Conservation (phyloP, 53 echinoderm and acorn worm genomes). For the Actinopyga echinites region DNA sequence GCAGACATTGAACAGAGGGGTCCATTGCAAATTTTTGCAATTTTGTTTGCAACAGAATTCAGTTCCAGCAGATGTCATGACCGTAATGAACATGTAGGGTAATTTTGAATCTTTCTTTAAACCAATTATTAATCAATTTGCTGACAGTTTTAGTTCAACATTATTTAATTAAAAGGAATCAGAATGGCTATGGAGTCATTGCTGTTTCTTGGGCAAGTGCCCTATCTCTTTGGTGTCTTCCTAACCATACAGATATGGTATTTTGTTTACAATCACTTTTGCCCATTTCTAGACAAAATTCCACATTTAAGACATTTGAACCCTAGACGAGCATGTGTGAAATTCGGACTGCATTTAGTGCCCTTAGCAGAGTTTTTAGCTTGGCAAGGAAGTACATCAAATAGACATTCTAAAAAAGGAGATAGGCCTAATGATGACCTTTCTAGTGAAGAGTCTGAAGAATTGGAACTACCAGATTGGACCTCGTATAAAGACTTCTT, state of each 20-base stretch:
- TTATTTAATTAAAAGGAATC: no score
- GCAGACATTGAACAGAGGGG: no score
- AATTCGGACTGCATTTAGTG: conserved; percentile 78
- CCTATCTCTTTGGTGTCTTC: conserved; percentile 80
- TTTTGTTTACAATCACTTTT: conserved; percentile 86
- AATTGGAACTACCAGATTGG: conserved; percentile 42
- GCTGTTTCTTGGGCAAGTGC: conserved; percentile 80
- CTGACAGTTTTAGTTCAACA: no score
- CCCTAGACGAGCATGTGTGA: conserved; percentile 83
- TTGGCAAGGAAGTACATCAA: conserved; percentile 24
- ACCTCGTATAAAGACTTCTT: conserved; percentile 29
- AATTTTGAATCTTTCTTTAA: no score
- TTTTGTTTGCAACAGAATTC: no score
- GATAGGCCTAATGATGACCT: not conserved
- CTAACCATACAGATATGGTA: conserved; percentile 83
- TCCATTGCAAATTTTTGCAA: no score
- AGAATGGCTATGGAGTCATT: conserved; percentile 60
- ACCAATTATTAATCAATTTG: no score
- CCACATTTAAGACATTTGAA: conserved; percentile 87
- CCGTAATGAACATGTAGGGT: no score
- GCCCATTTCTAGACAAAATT: conserved; percentile 80
- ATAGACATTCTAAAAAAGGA: conserved; percentile 7
- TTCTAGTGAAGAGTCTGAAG: conserved; percentile 9
- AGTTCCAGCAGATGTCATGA: no score
- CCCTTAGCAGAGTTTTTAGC: conserved; percentile 69